Evolutionary conservation across 2,888 invertebrate genomes (phyloP), one percentile per base, ranked within the genome.

Genomic region (Tholera decimalis): DNA sequence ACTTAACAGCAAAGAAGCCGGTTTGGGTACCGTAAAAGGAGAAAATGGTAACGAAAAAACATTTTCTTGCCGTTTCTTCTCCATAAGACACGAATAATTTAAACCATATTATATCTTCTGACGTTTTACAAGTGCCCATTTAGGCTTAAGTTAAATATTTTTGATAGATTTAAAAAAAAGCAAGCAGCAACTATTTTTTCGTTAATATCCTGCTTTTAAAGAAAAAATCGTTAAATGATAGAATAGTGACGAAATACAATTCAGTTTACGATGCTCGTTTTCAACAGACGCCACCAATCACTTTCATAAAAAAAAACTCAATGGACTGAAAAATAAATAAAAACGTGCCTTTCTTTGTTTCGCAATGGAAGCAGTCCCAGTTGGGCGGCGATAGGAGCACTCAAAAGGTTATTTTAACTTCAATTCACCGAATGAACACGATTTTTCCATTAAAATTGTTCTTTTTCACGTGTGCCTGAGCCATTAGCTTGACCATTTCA

Each of bases 391-490:
- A 68, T 47, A 67, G 30, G 28, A 59, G 41, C 56, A 58, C 63
- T 55, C 24, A 58, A 79, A 70, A 67, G 65, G 56, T 67, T 69
- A 69, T 78, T 69, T 69, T 71, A 71, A 61, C 66, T 71, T 67
- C 53, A 59, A 55, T 64, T 59, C 62, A 58, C 56, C 50, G 71
- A 67, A 77, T 73, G 77, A 77, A 80, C 83, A 80, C 69, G 77
- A 66, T 54, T 69, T 80, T 77, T 26, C 80, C 71, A 80, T 77
- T 81, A 78, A 70, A 73, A 73, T 39, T 75, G 75, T 53, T 75
- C 64, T 69, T 76, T 82, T 83, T 72, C 64, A 80, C 57, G 62
- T 76, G 41, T 65, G 53, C 57, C 50, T 30, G 24, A 26, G 53
- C 58, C 71, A 73, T 73, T 82, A 73, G 67, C 51, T 30, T 15